A percentile compares a stretch with the other conserved stretches of the same genome.
Conservation (phyloP, 2,797 vertebrate species). For the Naso thynnoides region DNA sequence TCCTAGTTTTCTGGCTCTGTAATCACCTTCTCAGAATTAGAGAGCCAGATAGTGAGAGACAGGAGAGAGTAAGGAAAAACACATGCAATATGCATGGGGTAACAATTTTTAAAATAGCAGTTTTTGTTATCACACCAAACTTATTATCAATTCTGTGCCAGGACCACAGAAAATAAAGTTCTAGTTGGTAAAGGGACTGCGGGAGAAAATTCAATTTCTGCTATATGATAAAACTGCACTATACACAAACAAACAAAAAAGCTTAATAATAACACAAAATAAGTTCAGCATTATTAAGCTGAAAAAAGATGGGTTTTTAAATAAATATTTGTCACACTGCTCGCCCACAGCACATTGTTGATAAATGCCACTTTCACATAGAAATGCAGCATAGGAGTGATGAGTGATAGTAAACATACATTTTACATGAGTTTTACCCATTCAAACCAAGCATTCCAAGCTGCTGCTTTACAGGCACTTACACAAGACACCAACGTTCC, state of each 20-base stretch:
- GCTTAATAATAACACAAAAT: slow-evolving; percentile 26
- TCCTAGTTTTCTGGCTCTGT: slow-evolving; percentile 59
- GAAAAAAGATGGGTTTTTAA: neutral
- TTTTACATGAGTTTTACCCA: neutral
- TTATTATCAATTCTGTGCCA: slow-evolving; percentile 44
- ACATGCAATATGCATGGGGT: slow-evolving; percentile 32
- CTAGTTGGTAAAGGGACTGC: slow-evolving; percentile 14
- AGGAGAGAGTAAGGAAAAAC: neutral
- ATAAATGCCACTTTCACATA: neutral
- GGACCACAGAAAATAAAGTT: slow-evolving; percentile 33
- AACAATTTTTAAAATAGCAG: slow-evolving; percentile 23
- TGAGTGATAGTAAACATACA: neutral
- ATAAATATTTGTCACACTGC: neutral
- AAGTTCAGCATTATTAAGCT: slow-evolving; percentile 23
- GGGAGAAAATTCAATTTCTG: slow-evolving; percentile 23
- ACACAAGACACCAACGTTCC: neutral
- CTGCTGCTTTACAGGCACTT: neutral
- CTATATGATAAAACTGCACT: slow-evolving; percentile 30
- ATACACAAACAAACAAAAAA: slow-evolving; percentile 34
- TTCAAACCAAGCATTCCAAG: neutral
- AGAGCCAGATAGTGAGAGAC: slow-evolving; percentile 15
- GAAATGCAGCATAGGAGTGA: neutral
- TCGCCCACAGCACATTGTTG: neutral
- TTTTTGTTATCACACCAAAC: slow-evolving; percentile 43
- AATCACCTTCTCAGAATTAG: slow-evolving; percentile 47